Evolutionary conservation across 1,140 invertebrate species (phyloP), one percentile per base, ranked within the genome.

Genomic region (Panulirus ornatus): DNA sequence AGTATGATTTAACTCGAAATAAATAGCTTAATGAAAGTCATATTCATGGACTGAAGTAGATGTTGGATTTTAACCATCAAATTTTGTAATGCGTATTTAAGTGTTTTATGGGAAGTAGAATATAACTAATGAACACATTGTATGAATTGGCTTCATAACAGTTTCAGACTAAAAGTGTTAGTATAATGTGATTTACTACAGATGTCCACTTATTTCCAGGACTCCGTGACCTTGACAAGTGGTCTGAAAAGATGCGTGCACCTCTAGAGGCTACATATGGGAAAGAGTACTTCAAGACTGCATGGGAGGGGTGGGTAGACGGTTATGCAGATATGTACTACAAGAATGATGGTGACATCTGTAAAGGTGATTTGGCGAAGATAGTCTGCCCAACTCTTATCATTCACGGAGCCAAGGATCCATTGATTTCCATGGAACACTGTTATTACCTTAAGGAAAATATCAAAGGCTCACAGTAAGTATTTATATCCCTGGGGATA

Each of bases 251-350:
- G 92, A 97, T 97, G 96, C 95, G 95, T 92, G 95, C 95, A 51
- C 96, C 97, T 3, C 94, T 97, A 93, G 94, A 97, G 66, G 94
- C 95, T 66, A 92, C 97, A 0, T 98, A 98, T 93, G 97, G 97
- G 0, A 95, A 96, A 91, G 95, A 96, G 79, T 95, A 96, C 86
- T 97, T 98, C 85, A 93, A 95, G 42, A 94, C 95, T 83, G 95
- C 95, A 22, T 98, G 96, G 96, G 94, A 94, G 2, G 94, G 94
- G 47, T 98, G 97, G 97, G 95, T 96, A 8, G 96, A 97, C 91
- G 95, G 95, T 0, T 94, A 96, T 92, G 93, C 92, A n/a, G 92
- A 92, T 22, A 94, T 97, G 66, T 95, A 94, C 54, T 93, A 96
- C 40, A 93, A 95, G 51, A 92, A 94, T 9, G 93, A 95, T 6